phyloP scores from a whole-genome alignment of 2,888 invertebrate genomes.

The Drosophila yooni region DNA sequence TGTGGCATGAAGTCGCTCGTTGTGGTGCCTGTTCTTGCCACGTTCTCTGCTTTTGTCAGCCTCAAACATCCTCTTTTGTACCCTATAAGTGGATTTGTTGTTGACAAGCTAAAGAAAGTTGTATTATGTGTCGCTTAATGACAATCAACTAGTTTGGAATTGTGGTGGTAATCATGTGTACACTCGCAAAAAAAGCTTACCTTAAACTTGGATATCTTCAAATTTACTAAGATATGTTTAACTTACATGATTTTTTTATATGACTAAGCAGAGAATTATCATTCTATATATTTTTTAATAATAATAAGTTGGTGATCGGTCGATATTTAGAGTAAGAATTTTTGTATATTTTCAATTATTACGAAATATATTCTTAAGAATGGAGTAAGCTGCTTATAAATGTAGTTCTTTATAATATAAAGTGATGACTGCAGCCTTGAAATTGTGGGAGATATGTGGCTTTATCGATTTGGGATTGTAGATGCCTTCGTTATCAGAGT shows the following conservation, averaged over 20 bases:
- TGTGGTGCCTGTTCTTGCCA: slow-evolving; percentile 20
- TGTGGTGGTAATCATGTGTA: neutral
- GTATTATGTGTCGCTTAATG: neutral
- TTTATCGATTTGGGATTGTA: neutral
- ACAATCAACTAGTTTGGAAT: neutral
- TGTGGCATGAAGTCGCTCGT: slow-evolving; percentile 7
- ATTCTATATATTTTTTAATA: neutral
- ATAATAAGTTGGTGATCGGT: too few species aligned
- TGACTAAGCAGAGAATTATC: neutral
- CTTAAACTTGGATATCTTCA: neutral
- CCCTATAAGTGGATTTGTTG: slow-evolving; percentile 20
- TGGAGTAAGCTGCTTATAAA: neutral
- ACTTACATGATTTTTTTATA: neutral
- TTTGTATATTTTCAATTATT: neutral
- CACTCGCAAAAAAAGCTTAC: neutral
- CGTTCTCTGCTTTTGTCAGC: slow-evolving; percentile 36
- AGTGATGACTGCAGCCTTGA: too few species aligned
- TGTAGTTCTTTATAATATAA: neutral
- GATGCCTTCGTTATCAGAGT: neutral
- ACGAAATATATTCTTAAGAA: neutral
- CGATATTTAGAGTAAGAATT: too few species aligned
- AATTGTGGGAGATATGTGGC: too few species aligned
- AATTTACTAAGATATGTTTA: neutral
- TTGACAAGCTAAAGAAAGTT: neutral
- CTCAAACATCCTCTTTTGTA: slow-evolving; percentile 12